phyloP scores from a whole-genome alignment of 2,113 vertebrate genomes.

The Cebus imitator region DNA sequence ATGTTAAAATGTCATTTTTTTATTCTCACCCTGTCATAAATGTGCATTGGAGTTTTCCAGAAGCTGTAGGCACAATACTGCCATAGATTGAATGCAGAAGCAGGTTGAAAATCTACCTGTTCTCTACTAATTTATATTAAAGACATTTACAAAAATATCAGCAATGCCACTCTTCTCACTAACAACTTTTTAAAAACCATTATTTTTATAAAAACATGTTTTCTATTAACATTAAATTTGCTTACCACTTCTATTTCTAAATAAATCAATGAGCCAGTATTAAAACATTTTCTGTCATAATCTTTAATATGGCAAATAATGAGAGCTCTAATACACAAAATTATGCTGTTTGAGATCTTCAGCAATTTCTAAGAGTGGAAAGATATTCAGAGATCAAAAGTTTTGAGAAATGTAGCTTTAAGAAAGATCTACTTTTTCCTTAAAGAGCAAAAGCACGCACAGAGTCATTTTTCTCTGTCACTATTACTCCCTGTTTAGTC shows the following conservation, averaged over 20 bases:
- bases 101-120: background rate
- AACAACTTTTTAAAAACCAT: background rate
- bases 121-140: background rate
- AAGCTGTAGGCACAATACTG: background rate
- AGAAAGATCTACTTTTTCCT: background rate
- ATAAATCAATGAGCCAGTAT: background rate
- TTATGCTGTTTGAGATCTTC: background rate
- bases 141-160: background rate
- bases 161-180: background rate
- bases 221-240: background rate
- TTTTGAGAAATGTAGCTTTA: background rate
- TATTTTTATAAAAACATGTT: conserved; percentile 4
- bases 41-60: background rate
- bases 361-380: background rate
- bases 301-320: background rate
- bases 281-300: background rate
- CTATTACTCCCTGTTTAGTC: background rate
- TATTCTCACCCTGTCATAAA: background rate
- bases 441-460: background rate
- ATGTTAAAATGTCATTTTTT: background rate
- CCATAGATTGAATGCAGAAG: background rate
- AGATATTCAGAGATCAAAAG: background rate
- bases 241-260: background rate
- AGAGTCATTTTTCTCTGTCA: background rate
- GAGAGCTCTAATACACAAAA: background rate